Evolutionary conservation across 2,888 invertebrate genomes (phyloP).

Genomic region (Acleris sparsana): DNA sequence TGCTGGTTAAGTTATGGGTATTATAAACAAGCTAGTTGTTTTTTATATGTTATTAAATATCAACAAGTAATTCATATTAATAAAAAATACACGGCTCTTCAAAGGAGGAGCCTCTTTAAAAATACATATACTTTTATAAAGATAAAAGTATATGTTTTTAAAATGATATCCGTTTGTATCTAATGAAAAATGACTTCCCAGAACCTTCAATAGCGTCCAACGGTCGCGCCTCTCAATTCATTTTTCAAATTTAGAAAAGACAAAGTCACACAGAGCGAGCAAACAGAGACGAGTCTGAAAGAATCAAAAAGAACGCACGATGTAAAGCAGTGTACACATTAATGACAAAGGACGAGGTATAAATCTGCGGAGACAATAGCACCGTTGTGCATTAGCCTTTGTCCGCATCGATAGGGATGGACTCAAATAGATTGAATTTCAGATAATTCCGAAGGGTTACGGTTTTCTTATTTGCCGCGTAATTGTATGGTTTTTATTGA

Average conservation of each 20-base stretch:
- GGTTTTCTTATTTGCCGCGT: conserved; percentile 64
- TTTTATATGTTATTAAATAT: no score
- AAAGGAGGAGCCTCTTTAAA: no score
- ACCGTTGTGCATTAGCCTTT: conserved; percentile 70
- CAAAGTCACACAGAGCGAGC: conserved; percentile 32
- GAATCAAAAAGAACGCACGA: conserved; percentile 63
- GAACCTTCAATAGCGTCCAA: conserved; percentile 9
- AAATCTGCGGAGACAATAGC: conserved; percentile 77
- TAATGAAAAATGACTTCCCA: conserved; percentile 6
- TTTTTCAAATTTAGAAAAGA: conserved; percentile 36
- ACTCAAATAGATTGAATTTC: conserved; percentile 79
- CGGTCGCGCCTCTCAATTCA: conserved; percentile 28
- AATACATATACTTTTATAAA: no score
- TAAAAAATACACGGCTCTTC: no score
- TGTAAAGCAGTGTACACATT: conserved; percentile 75
- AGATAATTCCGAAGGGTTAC: conserved; percentile 73
- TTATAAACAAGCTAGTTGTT: no score
- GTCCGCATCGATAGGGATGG: conserved; percentile 74
- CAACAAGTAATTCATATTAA: no score
- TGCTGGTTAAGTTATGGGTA: no score
- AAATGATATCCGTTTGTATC: background rate
- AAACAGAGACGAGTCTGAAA: conserved; percentile 42
- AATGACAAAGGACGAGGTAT: conserved; percentile 75
- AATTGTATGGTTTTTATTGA: conserved; percentile 37
- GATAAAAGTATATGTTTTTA: no score